Evolutionary conservation across 2,113 vertebrate genomes (phyloP).

Genomic region (Paradisaea rubra): DNA sequence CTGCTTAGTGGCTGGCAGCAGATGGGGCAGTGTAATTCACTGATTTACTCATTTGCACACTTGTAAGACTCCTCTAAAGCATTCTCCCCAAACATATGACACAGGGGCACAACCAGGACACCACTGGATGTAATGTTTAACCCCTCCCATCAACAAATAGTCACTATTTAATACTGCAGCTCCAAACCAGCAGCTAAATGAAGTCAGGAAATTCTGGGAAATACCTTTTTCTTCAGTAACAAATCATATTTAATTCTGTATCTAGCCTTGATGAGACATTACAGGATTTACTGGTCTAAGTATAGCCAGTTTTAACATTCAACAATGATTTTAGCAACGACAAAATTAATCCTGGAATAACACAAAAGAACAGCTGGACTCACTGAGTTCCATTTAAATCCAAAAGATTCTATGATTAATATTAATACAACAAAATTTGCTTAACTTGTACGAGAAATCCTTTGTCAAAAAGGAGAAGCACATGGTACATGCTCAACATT

Average conservation of each 20-base stretch:
- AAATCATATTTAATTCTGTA: not conserved
- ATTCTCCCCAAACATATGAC: conserved; percentile 10
- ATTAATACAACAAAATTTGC: not conserved
- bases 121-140: not conserved
- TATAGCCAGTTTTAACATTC: not conserved
- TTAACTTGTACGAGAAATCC: not conserved
- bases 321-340: not conserved
- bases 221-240: not conserved
- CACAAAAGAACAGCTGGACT: not conserved
- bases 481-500: not conserved
- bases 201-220: not conserved
- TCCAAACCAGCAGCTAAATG: not conserved
- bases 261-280: not conserved
- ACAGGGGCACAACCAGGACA: not conserved
- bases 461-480: not conserved
- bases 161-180: not conserved
- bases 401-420: not conserved
- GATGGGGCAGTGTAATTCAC: conserved; percentile 30
- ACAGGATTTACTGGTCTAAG: not conserved
- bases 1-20: conserved; percentile 64
- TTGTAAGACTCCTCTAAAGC: not conserved
- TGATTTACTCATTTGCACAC: conserved; percentile 28
- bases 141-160: not conserved
- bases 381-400: not conserved
- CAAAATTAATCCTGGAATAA: not conserved